phyloP scores from a whole-genome alignment of 2,888 invertebrate species.

The Dendrolimus pini region DNA sequence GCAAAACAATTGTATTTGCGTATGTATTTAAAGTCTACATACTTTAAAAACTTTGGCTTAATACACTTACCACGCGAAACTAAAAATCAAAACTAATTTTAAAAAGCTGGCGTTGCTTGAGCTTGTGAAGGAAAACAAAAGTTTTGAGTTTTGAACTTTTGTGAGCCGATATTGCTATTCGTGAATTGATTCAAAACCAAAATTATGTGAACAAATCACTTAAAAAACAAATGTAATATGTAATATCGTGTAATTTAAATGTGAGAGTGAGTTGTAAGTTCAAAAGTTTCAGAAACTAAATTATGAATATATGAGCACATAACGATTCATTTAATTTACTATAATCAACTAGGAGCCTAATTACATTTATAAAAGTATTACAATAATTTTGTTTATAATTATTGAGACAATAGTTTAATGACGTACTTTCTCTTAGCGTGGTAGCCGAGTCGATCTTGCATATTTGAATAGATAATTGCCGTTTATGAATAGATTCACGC shows the following conservation, averaged over 20 bases:
- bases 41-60: no score
- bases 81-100: no score
- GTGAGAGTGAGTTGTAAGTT: conserved; percentile 2
- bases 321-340: background rate
- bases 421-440: conserved; percentile 11
- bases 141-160: no score
- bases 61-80: no score
- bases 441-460: conserved; percentile 4
- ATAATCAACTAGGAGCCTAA: background rate
- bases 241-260: no score
- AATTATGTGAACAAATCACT: conserved; percentile 2
- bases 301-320: background rate
- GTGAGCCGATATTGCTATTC: background rate
- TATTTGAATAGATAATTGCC: conserved; percentile 26
- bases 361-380: no score
- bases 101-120: no score
- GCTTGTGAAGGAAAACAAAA: conserved; percentile 7
- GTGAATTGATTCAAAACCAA: conserved; percentile 1
- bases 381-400: background rate
- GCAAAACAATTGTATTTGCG: no score
- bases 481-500: conserved; percentile 19
- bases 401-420: background rate
- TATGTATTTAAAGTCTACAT: no score
- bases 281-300: background rate
- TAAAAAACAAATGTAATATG: conserved; percentile 7